Evolutionary conservation across 2,797 vertebrate genomes (phyloP), one percentile per base, ranked within the genome.

Genomic region (Siniperca scherzeri): DNA sequence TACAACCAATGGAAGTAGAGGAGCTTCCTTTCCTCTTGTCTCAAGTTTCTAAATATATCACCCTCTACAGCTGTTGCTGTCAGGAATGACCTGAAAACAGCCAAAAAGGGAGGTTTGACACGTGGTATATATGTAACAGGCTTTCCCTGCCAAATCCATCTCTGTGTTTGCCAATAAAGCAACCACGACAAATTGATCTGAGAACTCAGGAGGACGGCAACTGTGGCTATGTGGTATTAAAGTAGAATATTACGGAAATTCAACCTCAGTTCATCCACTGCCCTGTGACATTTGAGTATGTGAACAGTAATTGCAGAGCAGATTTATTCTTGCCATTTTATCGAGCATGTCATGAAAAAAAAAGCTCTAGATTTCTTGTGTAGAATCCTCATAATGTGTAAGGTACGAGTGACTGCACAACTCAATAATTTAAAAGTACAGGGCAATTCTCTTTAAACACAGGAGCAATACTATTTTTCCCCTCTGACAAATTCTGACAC

Each of bases 21-120:
- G 46, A 80, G 81, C 85, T 83, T 89, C 52, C 52, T 78, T 27
- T 85, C 68, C 72, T 68, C 77, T 86, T 70, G 60, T 89, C 78
- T 89, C 56, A 77, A 40, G 61, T 82, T 86, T 94, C 89, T 93
- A 93, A 92, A 92, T 88, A 88, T 91, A 92, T 90, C 91, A 73
- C 62, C 40, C 56, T 81, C 69, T 88, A 87, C 88, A 93, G 91
- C 91, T 92, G 89, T 89, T 87, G 78, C 80, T 90, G 87, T 89
- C 89, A 92, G 80, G 81, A 90, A 75, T 92, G 91, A 93, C 90
- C 93, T 90, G 91, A 89, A 93, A 93, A 90, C 82, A 83, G 84
- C 62, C 83, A 75, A 82, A 88, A 87, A 81, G 40, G 60, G 71
- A 68, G 83, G 70, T 87, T 86, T 87, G 84, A 94, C 84, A 90